phyloP scores from a whole-genome alignment of 2,113 vertebrate genomes.

The pig (Sus scrofa) region DNA sequence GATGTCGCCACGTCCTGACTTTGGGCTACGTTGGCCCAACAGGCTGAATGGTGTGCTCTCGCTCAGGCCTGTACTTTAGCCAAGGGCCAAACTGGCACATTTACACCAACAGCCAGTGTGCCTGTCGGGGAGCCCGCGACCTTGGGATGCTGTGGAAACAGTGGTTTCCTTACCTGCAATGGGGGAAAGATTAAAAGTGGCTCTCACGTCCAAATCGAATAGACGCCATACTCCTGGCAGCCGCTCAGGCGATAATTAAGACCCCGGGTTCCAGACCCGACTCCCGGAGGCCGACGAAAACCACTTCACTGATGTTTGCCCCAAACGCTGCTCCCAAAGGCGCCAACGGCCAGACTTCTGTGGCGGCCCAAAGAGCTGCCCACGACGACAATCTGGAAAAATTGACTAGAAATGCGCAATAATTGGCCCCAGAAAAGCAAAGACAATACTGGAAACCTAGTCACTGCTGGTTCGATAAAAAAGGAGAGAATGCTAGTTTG shows the following conservation, averaged over 20 bases:
- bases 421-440: not conserved
- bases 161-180: fast-evolving
- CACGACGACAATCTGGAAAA: not conserved
- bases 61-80: fast-evolving
- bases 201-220: too few relatives aligned
- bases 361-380: not conserved
- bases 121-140: not conserved
- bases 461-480: not conserved
- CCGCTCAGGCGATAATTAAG: fast-evolving
- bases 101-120: fast-evolving
- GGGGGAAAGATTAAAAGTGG: not conserved
- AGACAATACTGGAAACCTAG: fast-evolving
- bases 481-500: not conserved
- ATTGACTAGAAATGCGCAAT: not conserved
- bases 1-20: not conserved
- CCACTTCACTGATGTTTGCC: not conserved
- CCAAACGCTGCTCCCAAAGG: not conserved
- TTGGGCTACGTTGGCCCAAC: fast-evolving
- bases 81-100: not conserved
- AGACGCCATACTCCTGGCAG: not conserved
- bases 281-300: not conserved
- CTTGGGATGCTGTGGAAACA: not conserved
- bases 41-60: not conserved
- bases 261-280: not conserved
- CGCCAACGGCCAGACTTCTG: not conserved